Evolutionary conservation across 2,113 vertebrate genomes (phyloP).

Genomic region (Psittacula cyanocephala): DNA sequence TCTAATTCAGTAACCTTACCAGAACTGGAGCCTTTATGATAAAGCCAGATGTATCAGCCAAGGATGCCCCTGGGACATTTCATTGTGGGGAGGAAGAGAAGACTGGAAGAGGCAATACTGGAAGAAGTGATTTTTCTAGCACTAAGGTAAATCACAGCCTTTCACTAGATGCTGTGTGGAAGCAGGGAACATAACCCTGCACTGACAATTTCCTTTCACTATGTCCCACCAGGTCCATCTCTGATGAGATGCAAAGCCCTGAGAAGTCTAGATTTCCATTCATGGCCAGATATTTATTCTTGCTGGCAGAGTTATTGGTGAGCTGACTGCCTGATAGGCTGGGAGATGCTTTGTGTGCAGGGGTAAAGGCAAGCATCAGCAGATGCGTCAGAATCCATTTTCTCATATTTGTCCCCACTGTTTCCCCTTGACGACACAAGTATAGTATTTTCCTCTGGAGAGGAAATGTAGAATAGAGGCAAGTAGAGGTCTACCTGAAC

Average conservation of each 20-base stretch:
- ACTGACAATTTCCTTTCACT: neutral
- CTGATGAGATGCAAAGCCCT: neutral
- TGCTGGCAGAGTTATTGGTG: too few species aligned
- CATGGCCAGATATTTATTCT: neutral
- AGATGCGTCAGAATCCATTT: neutral
- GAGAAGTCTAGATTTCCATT: neutral
- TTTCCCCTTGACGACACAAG: neutral
- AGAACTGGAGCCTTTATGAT: neutral
- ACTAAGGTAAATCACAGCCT: neutral
- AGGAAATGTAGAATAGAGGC: neutral
- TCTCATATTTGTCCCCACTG: too few species aligned
- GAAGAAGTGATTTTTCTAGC: neutral
- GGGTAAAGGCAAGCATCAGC: neutral
- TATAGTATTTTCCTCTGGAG: neutral
- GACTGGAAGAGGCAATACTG: neutral
- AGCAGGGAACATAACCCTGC: neutral
- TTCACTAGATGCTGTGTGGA: neutral
- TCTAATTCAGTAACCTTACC: neutral
- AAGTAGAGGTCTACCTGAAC: too few species aligned
- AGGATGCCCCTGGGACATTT: neutral
- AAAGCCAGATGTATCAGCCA: neutral
- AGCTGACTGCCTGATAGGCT: neutral
- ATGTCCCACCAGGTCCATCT: neutral
- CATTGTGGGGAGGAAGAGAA: neutral
- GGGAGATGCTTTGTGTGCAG: neutral